phyloP scores from a whole-genome alignment of 2,113 vertebrate species.

The Salvelinus namaycush region DNA sequence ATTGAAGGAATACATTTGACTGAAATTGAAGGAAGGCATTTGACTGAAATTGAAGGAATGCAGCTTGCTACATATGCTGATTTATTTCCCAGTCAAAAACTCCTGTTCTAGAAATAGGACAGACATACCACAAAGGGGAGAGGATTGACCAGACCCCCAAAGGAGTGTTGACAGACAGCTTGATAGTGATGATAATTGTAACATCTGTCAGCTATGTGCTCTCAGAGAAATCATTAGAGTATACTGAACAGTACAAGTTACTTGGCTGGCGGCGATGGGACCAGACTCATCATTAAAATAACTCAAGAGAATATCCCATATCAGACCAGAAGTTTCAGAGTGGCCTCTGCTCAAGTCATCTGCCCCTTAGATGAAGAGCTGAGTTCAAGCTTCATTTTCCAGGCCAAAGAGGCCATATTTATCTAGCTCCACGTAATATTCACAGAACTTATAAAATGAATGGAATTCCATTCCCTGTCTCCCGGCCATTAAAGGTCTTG shows the following conservation, averaged over 20 bases:
- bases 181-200: too few species aligned
- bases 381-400: conserved; percentile 58
- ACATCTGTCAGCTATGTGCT: too few species aligned
- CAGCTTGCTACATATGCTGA: background rate
- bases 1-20: conserved; percentile 4
- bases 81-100: too few species aligned
- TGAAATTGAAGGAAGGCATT: background rate
- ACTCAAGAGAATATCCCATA: conserved; percentile 36
- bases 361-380: conserved; percentile 27
- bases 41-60: conserved; percentile 4
- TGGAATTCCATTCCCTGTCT: conserved; percentile 60
- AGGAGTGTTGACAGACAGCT: too few species aligned
- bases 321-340: conserved; percentile 22
- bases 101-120: background rate
- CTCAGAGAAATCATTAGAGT: too few species aligned
- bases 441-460: conserved; percentile 62
- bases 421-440: conserved; percentile 57
- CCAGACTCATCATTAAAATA: conserved; percentile 35
- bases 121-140: background rate
- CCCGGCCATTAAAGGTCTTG: conserved; percentile 60
- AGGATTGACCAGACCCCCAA: background rate
- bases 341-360: conserved; percentile 27
- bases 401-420: conserved; percentile 61
- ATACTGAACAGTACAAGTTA: background rate
- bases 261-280: conserved; percentile 8